Evolutionary conservation across 2,797 vertebrate genomes (phyloP).

Genomic region (Nyctalus aviator): DNA sequence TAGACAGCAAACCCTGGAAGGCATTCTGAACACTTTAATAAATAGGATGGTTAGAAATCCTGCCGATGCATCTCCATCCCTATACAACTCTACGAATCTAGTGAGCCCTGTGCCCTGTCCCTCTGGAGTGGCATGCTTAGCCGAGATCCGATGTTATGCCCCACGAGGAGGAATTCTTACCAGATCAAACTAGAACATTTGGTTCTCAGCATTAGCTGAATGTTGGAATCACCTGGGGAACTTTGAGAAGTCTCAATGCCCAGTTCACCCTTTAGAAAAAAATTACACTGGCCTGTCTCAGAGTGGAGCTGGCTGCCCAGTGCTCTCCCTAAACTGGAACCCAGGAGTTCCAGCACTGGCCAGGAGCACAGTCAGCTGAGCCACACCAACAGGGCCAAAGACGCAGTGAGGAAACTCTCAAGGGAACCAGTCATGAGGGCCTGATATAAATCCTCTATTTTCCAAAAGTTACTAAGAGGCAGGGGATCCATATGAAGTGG

Average conservation of each 20-base stretch:
- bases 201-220: not conserved
- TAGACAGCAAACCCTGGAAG: not conserved
- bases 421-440: not conserved
- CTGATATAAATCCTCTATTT: conserved; percentile 25
- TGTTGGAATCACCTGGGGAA: not conserved
- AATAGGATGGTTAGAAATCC: not conserved
- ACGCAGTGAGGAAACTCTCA: not conserved
- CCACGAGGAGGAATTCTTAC: not conserved
- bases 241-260: not conserved
- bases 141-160: not conserved
- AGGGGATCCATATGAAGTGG: not conserved
- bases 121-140: not conserved
- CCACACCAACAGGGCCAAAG: not conserved
- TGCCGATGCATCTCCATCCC: not conserved
- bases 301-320: not conserved
- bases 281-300: not conserved
- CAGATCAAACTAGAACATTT: not conserved
- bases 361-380: not conserved
- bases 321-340: not conserved
- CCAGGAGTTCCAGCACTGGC: not conserved
- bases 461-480: not conserved
- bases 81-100: not conserved
- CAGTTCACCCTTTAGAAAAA: not conserved
- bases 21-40: not conserved
- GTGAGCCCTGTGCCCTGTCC: not conserved